phyloP scores from a whole-genome alignment of 2,113 vertebrate genomes.

The Caracal caracal region DNA sequence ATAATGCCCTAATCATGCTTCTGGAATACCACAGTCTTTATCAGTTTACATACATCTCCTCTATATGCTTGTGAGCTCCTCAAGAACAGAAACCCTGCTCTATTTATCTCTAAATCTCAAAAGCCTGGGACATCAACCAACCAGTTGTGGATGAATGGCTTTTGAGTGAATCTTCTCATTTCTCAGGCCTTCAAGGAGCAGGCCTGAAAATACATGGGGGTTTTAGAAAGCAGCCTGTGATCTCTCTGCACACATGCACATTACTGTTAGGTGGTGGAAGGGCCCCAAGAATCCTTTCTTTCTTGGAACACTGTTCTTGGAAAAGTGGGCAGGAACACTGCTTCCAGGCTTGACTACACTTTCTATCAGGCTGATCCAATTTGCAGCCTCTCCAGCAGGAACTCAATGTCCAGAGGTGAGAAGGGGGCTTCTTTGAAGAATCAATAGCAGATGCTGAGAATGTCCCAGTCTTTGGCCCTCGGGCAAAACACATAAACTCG shows the following conservation, averaged over 20 bases:
- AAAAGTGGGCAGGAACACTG: slow-evolving; percentile 75
- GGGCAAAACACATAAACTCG: slow-evolving; percentile 83
- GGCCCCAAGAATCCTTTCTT: slow-evolving; percentile 60
- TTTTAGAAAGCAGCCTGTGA: not conserved
- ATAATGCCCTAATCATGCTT: not conserved
- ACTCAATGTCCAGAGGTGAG: slow-evolving; percentile 75
- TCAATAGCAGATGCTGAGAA: slow-evolving; percentile 83
- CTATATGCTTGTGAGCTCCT: not conserved
- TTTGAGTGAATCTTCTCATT: not conserved
- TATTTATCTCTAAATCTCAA: not conserved
- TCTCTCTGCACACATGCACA: not conserved
- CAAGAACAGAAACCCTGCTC: not conserved
- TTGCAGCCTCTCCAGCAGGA: slow-evolving; percentile 77
- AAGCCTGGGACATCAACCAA: not conserved
- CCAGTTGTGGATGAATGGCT: not conserved
- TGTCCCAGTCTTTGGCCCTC: slow-evolving; percentile 80
- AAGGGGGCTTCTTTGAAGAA: slow-evolving; percentile 82
- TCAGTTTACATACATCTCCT: not conserved
- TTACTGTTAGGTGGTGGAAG: not conserved
- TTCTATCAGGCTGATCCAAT: slow-evolving; percentile 81
- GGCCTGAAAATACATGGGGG: not conserved
- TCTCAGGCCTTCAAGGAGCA: not conserved
- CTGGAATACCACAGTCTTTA: not conserved
- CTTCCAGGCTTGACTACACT: slow-evolving; percentile 80
- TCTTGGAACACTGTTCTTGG: slow-evolving; percentile 61